Conservation (phyloP, 2,113 vertebrate species). For the Puntigrus tetrazona region DNA sequence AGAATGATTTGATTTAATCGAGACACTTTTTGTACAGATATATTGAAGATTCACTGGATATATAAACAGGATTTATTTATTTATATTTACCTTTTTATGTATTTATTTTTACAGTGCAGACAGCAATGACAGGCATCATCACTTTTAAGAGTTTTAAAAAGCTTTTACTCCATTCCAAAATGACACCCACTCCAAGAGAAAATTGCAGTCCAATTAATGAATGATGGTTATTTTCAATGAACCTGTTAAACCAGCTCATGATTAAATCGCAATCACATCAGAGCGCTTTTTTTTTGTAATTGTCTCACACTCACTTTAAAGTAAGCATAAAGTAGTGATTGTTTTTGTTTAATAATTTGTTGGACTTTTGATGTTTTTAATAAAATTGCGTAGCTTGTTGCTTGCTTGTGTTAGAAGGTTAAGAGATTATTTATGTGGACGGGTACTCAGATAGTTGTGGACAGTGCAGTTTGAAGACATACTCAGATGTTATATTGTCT, state of each 20-base stretch:
- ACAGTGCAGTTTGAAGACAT: background rate
- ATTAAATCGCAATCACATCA: background rate
- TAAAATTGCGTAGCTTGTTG: no score
- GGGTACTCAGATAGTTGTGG: background rate
- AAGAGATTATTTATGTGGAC: background rate
- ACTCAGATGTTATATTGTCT: conserved; percentile 21
- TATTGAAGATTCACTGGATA: no score
- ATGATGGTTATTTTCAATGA: background rate
- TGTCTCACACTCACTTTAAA: background rate
- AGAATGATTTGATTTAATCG: no score
- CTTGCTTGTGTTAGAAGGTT: background rate
- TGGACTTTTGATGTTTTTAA: no score
- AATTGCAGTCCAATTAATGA: background rate
- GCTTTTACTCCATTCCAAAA: background rate
- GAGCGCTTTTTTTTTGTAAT: background rate
- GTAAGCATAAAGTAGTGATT: background rate
- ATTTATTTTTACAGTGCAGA: background rate
- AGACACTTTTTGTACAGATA: no score
- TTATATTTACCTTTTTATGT: no score
- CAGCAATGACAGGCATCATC: background rate
- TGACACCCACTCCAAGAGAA: background rate
- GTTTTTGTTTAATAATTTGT: no score
- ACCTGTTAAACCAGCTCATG: background rate
- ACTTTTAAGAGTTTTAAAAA: background rate
- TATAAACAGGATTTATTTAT: no score